phyloP scores from a whole-genome alignment of 2,888 invertebrate species.

The Anoncus sp. region DNA sequence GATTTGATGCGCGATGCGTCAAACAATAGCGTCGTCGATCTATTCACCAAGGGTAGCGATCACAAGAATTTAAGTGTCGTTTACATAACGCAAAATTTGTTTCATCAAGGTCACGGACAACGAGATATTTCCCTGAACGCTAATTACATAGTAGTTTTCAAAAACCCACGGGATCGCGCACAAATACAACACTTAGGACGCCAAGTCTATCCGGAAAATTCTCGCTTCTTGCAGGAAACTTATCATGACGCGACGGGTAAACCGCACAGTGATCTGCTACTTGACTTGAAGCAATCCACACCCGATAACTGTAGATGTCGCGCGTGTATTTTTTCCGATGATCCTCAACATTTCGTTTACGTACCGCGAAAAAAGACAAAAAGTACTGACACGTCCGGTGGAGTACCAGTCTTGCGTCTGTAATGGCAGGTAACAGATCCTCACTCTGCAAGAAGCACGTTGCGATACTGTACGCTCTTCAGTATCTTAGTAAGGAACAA shows the following conservation, averaged over 20 bases:
- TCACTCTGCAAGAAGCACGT: constrained; percentile 12
- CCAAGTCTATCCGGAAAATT: constrained; percentile 56
- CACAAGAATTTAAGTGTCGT: background rate
- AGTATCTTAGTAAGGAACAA: constrained; percentile 4
- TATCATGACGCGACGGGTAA: constrained; percentile 50
- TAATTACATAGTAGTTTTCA: constrained; percentile 44
- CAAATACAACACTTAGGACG: constrained; percentile 31
- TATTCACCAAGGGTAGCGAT: background rate
- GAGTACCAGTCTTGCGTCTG: background rate
- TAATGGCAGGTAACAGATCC: background rate
- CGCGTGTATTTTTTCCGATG: constrained; percentile 2
- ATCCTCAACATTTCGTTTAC: background rate
- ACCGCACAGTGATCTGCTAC: constrained; percentile 42
- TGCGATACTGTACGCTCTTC: constrained; percentile 2
- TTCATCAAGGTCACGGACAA: too few relatives aligned
- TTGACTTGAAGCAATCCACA: constrained; percentile 6
- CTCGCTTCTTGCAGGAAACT: constrained; percentile 57
- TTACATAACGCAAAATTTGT: constrained; percentile 19
- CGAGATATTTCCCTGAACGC: constrained; percentile 20
- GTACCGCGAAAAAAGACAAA: background rate
- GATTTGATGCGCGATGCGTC: background rate
- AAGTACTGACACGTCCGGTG: background rate
- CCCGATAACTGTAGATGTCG: constrained; percentile 37
- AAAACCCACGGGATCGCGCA: constrained; percentile 54
- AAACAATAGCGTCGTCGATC: background rate